phyloP scores from a whole-genome alignment of 2,888 invertebrate genomes.

The Shargacucullia verbasci region DNA sequence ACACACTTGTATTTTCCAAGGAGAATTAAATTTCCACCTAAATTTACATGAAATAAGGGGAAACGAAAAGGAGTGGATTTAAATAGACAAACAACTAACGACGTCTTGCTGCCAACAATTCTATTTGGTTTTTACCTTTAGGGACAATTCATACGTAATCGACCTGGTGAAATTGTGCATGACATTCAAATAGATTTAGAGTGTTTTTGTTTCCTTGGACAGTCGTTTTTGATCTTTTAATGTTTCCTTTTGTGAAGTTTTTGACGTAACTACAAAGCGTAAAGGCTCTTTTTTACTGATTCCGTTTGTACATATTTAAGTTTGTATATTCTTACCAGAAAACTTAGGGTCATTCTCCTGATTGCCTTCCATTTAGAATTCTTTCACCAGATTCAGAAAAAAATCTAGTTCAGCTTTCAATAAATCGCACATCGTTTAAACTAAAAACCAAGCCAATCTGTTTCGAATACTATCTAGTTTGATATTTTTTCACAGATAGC shows the following conservation, averaged over 20 bases:
- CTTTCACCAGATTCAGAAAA: slow-evolving; percentile 3
- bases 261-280: neutral
- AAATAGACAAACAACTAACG: slow-evolving; percentile 52
- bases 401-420: slow-evolving; percentile 8
- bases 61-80: slow-evolving; percentile 45
- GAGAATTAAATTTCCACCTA: slow-evolving; percentile 58
- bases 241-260: slow-evolving; percentile 17
- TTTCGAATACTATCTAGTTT: slow-evolving; percentile 12
- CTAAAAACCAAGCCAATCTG: slow-evolving; percentile 7
- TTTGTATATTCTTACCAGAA: neutral
- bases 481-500: neutral
- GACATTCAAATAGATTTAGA: neutral
- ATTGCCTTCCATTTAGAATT: slow-evolving; percentile 15
- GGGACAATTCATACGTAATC: slow-evolving; percentile 22
- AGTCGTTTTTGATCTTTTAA: slow-evolving; percentile 6
- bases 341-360: slow-evolving; percentile 9
- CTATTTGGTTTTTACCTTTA: slow-evolving; percentile 29
- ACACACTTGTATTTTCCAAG: slow-evolving; percentile 56
- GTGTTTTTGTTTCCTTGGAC: slow-evolving; percentile 8
- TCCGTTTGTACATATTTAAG: slow-evolving; percentile 33
- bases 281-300: slow-evolving; percentile 10
- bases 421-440: slow-evolving; percentile 26
- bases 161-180: slow-evolving; percentile 18
- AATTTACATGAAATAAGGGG: slow-evolving; percentile 57
- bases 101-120: slow-evolving; percentile 30